Evolutionary conservation across 2,113 vertebrate genomes (phyloP), one percentile per base, ranked within the genome.

Genomic region (Phylloscopus trochiloides): DNA sequence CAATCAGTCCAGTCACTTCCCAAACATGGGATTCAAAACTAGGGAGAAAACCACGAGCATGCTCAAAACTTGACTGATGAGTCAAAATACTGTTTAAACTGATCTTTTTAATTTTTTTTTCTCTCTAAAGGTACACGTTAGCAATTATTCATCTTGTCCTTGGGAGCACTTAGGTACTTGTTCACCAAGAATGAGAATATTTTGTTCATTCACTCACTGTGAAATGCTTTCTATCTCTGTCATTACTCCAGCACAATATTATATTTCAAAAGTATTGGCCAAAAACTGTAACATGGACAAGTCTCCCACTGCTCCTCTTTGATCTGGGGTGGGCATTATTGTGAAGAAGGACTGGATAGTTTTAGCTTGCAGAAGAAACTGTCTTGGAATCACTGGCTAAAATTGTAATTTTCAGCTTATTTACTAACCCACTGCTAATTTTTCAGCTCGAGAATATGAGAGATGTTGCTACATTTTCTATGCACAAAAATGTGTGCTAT

Each of bases 1-100:
- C 94, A 42, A 91, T 95, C 95, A 94, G 92, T 10, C 8, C 47
- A 67, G 73, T 82, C 93, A 68, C 79, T 96, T 97, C 86, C 88
- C 72, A 88, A 97, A 86, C 58, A 72, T 63, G 85, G 67, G 38
- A 74, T 82, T 92, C 59, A 78, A 91, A 92, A 50, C 19, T 3
- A 58, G 50, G 51, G 24, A 61, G 67, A 90, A 86, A 76, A 68
- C 24, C 21, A 24, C 6, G 32, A 66, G 22, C 75, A 92, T 51
- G 28, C 67, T 94, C 42, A 38, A 42, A 84, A 72, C 82, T 25
- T 34, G 48, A 55, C 62, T 48, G 50, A 40, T 24, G 29, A 79
- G 28, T 72, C 36, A 73, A 75, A 72, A 47, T 9, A 36, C 47
- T 66, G 14, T 50, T 58, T 22, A 12, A 73, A 38, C 7, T 3